Evolutionary conservation across 2,113 vertebrate species (phyloP), one percentile per base, ranked within the genome.

Genomic region (Thryonomys swinderianus): DNA sequence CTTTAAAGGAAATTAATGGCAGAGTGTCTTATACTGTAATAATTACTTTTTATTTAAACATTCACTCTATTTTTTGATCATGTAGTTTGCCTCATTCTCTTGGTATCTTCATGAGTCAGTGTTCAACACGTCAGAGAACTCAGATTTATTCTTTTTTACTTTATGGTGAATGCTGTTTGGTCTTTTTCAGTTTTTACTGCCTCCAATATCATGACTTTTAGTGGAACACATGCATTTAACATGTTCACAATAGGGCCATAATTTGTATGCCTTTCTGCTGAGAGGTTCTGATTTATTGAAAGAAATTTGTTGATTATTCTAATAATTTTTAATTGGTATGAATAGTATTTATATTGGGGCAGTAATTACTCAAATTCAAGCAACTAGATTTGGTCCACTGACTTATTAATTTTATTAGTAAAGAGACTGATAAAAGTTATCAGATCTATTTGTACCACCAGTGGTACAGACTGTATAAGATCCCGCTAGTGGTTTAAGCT

Each of bases 171-270:
- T 88, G 76, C 27, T 37, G 69, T 74, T 94, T 23, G 32, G 6
- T 91, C 55, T 93, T 27, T 93, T 64, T 86, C 76, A 80, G 67
- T 57, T 71, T 45, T 88, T 90, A 53, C 45, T 53, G 93, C 32
- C 55, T 51, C n/a, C 61, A 37, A 1, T 1, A 27, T 51, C 64
- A 17, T 42, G 17, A 61, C 91, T 92, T 94, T 66, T 32, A 30
- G 69, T 88, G 42, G 37, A 81, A n/a, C 34, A 4, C 21, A 13
- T 85, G 55, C 8, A 16, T 80, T 51, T 42, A 27, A 51, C 67
- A 76, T 48, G 27, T 76, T 76, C 42, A 16, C 27, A 32, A 17
- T 48, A 27, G 42, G 42, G 42, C 42, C 16, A 18, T 76, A 48
- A 30, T 32, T 76, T 13, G 27, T 73, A 27, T 27, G 25, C 48